Evolutionary conservation across 1,140 invertebrate genomes (phyloP).

Genomic region (Platyura marginata): DNA sequence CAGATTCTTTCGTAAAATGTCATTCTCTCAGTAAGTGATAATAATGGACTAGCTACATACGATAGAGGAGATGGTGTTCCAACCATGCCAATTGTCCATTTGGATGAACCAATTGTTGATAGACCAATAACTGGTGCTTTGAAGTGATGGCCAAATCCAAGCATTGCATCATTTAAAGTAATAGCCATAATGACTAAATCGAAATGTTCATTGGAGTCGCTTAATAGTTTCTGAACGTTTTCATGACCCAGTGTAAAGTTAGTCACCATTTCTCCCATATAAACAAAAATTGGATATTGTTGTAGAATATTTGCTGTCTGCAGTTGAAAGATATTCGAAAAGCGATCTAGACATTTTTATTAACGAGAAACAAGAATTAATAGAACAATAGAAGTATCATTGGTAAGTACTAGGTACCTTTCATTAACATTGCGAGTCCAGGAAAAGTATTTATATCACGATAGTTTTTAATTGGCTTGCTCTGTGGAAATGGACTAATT

Average conservation of each 20-base stretch:
- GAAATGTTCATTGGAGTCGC: slow-evolving; percentile 11
- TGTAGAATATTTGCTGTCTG: no score
- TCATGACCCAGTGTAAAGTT: neutral
- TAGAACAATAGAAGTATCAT: neutral
- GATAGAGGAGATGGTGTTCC: slow-evolving; percentile 8
- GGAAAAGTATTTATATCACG: slow-evolving; percentile 8
- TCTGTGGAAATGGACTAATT: slow-evolving; percentile 38
- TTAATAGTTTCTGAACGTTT: slow-evolving; percentile 4
- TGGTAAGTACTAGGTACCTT: neutral
- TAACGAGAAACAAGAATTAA: no score
- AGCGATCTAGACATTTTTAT: no score
- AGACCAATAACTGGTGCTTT: slow-evolving; percentile 9
- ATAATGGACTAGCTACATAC: slow-evolving; percentile 12
- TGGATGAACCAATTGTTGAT: slow-evolving; percentile 5
- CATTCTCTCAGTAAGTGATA: slow-evolving; percentile 25
- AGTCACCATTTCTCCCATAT: no score
- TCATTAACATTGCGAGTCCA: neutral
- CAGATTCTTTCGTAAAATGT: slow-evolving; percentile 28
- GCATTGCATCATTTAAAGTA: slow-evolving; percentile 8
- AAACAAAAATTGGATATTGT: no score
- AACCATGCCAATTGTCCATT: slow-evolving; percentile 7
- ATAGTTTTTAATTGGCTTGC: slow-evolving; percentile 16
- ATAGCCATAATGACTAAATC: slow-evolving; percentile 6
- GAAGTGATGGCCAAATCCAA: slow-evolving; percentile 11
- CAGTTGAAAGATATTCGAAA: no score